A percentile compares a stretch with the other conserved stretches of the same genome.
Conservation (phyloP, 2,888 invertebrate genomes). For the Reticulitermes lucifugus region DNA sequence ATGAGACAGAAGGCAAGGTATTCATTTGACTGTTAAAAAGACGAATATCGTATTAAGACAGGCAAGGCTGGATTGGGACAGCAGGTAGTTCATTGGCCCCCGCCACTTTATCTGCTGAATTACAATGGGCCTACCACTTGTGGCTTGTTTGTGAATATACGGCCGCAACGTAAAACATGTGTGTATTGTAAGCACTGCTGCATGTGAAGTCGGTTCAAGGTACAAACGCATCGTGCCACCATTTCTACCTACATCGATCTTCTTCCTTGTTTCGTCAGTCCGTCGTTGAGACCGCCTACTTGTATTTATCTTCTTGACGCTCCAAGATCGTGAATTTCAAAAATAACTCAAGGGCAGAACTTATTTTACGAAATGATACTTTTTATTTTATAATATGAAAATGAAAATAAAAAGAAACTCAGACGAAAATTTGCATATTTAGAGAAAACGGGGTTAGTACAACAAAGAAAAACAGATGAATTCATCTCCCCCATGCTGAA, state of each 20-base stretch:
- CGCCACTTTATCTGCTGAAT: background rate
- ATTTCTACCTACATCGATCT: too few relatives aligned
- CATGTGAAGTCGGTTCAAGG: too few relatives aligned
- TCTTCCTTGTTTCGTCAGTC: background rate
- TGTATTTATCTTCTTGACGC: background rate
- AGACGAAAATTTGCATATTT: slow-evolving; percentile 54
- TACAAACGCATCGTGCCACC: too few relatives aligned
- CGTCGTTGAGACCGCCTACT: background rate
- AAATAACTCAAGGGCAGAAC: slow-evolving; percentile 52
- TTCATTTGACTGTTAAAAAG: background rate
- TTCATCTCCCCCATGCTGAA: slow-evolving; percentile 43
- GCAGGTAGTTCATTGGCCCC: background rate
- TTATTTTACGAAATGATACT: slow-evolving; percentile 51
- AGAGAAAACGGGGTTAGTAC: slow-evolving; percentile 43
- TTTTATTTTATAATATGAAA: slow-evolving; percentile 52
- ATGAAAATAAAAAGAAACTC: slow-evolving; percentile 51
- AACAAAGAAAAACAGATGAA: slow-evolving; percentile 51
- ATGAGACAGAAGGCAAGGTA: background rate
- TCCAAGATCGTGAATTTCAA: slow-evolving; percentile 46
- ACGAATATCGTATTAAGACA: slow-evolving; percentile 10
- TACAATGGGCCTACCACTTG: background rate
- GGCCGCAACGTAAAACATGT: too few relatives aligned
- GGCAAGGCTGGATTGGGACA: background rate
- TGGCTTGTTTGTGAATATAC: too few relatives aligned
- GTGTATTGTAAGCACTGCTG: too few relatives aligned